Conservation (phyloP, 2,113 vertebrate species). For the Tyto alba region DNA sequence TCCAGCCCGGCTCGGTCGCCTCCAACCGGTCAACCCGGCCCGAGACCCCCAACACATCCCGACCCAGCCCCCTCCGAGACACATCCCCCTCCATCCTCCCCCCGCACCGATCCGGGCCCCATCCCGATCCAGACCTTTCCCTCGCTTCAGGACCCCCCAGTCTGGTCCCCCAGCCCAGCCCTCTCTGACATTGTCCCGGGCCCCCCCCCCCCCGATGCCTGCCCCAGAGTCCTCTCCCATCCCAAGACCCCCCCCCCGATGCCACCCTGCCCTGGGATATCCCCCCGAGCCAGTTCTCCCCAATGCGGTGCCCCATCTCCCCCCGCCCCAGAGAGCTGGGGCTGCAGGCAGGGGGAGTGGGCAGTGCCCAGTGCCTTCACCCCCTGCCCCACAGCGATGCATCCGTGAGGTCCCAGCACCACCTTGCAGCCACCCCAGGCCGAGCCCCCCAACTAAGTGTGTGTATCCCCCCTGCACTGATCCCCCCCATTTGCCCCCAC, state of each 20-base stretch:
- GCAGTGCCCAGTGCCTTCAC: neutral
- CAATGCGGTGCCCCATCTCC: too few species aligned
- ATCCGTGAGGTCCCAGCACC: neutral
- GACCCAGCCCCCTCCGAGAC: too few species aligned
- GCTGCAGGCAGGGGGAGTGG: too few species aligned
- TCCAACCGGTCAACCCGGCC: too few species aligned
- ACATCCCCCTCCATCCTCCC: too few species aligned
- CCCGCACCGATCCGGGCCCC: neutral
- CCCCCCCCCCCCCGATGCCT: too few species aligned
- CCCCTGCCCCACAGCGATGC: neutral
- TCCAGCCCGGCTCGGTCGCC: too few species aligned
- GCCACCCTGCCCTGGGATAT: neutral
- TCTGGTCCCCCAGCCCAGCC: neutral
- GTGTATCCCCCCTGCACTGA: rapidly evolving
- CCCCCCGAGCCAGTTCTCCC: too few species aligned
- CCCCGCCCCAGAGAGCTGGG: too few species aligned
- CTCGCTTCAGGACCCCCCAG: too few species aligned
- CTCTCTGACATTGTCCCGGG: neutral
- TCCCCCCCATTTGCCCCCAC: neutral
- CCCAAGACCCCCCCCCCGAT: rapidly evolving
- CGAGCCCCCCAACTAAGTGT: neutral
- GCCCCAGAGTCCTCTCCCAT: neutral
- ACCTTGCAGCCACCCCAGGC: rapidly evolving
- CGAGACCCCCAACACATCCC: neutral
- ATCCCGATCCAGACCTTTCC: too few species aligned